Conservation (phyloP, 92 coral and sea anemone genomes). For the Galaxea fascicularis region DNA sequence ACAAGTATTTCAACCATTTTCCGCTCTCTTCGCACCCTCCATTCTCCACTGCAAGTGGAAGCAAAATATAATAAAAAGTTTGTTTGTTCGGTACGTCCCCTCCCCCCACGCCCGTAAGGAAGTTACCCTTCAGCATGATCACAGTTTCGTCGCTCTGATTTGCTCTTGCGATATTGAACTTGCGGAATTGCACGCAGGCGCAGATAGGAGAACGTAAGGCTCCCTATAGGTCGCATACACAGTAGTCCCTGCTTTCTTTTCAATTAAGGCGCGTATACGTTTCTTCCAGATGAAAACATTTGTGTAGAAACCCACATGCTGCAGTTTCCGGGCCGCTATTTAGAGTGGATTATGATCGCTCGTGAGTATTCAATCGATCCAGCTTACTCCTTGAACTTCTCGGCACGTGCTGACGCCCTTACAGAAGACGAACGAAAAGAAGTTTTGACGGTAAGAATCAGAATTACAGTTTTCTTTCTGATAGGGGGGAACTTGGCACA, state of each 20-base stretch:
- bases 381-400: slow-evolving; percentile 32
- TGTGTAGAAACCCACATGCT: slow-evolving; percentile 44
- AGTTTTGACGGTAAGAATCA: slow-evolving; percentile 60
- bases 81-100: no score
- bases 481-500: not conserved
- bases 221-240: not conserved
- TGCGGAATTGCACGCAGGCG: no score
- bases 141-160: no score
- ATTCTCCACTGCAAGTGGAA: no score
- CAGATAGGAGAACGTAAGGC: not conserved
- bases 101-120: no score
- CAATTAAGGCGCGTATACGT: not conserved
- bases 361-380: slow-evolving; percentile 57
- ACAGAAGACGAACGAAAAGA: slow-evolving; percentile 64
- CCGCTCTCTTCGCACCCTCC: no score
- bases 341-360: slow-evolving; percentile 86
- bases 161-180: not conserved
- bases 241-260: no score
- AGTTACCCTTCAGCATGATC: no score
- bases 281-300: slow-evolving; percentile 5
- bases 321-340: slow-evolving; percentile 83
- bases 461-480: not conserved
- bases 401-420: slow-evolving; percentile 65
- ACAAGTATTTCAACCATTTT: no score
- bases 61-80: no score